phyloP scores from a whole-genome alignment of 23 tunicate species.

The Halocynthia aurantium region DNA sequence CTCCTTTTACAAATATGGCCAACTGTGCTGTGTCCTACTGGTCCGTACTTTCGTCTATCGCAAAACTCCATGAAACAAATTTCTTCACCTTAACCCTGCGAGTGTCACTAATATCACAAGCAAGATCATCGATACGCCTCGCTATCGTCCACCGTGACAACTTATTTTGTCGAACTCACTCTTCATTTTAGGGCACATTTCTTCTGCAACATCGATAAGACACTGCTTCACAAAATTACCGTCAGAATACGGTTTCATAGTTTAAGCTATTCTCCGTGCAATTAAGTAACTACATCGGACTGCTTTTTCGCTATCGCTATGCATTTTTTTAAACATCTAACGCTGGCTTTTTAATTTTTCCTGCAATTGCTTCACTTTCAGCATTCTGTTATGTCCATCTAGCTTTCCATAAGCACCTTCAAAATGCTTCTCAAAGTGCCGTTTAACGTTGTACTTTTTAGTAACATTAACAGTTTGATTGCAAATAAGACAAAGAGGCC shows the following conservation, averaged over 20 bases:
- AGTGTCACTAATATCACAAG: slow-evolving; percentile 40
- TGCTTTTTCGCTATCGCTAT: background rate
- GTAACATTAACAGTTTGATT: too few species aligned
- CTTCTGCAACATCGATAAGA: background rate
- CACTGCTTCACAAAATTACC: slow-evolving; percentile 3
- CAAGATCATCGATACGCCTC: slow-evolving; percentile 22
- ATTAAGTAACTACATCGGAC: background rate
- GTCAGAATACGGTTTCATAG: slow-evolving; percentile 7
- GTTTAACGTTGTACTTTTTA: too few species aligned
- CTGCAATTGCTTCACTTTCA: too few species aligned
- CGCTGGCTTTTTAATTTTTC: slow-evolving; percentile 34
- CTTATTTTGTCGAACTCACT: slow-evolving; percentile 9
- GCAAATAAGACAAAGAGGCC: too few species aligned
- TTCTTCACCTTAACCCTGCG: slow-evolving; percentile 38
- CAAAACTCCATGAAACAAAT: slow-evolving; percentile 29
- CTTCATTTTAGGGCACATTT: slow-evolving; percentile 25
- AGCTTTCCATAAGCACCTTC: too few species aligned
- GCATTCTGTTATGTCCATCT: slow-evolving; percentile 32
- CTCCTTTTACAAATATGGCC: too few species aligned
- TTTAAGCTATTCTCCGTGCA: slow-evolving; percentile 12
- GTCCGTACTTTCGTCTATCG: background rate
- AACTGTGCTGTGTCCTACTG: too few species aligned
- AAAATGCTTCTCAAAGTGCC: too few species aligned
- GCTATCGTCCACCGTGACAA: slow-evolving; percentile 11
- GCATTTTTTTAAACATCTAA: slow-evolving; percentile 26